phyloP scores from a whole-genome alignment of 1,140 invertebrate species.

The Brachionus rotundiformis region DNA sequence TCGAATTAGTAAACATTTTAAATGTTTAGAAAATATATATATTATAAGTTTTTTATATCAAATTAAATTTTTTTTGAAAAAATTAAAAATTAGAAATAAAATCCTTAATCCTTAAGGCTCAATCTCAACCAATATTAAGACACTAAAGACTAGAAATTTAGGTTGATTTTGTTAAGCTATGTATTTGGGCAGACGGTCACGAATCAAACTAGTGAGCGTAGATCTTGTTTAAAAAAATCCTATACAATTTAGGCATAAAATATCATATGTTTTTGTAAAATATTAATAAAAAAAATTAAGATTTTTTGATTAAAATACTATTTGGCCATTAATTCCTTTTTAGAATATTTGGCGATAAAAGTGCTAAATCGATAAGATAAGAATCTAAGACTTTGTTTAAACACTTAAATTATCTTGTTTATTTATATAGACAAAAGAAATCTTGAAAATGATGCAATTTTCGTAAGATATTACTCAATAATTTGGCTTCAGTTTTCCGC shows the following conservation, averaged over 20 bases:
- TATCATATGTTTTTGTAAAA: background rate
- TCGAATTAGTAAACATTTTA: too few relatives aligned
- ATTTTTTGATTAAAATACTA: background rate
- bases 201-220: background rate
- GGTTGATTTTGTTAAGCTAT: background rate
- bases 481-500: background rate
- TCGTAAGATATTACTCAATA: background rate
- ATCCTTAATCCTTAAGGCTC: background rate
- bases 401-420: too few relatives aligned
- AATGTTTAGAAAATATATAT: too few relatives aligned
- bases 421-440: background rate
- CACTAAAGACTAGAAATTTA: background rate
- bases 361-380: background rate
- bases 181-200: background rate
- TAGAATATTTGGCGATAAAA: background rate
- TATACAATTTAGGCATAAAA: background rate
- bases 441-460: slow-evolving; percentile 6
- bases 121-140: background rate
- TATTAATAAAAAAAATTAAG: background rate
- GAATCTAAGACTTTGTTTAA: background rate
- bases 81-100: too few relatives aligned
- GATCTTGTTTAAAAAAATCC: background rate
- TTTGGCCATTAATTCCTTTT: background rate
- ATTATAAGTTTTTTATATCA: too few relatives aligned
- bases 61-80: too few relatives aligned